Conservation (phyloP, 2,113 vertebrate species). For the Eubucco bourcierii region DNA sequence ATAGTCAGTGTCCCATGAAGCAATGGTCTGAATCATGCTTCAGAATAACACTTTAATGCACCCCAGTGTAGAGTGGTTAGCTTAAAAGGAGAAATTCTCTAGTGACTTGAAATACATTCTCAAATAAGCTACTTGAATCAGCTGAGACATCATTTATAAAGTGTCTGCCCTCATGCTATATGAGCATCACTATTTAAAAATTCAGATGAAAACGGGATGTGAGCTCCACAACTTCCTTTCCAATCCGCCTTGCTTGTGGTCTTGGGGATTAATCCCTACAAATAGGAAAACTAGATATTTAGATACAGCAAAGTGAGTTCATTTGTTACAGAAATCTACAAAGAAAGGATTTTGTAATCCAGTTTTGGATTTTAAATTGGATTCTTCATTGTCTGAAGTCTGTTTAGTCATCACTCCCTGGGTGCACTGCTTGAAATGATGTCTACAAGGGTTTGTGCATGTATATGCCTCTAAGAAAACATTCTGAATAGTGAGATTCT, state of each 20-base stretch:
- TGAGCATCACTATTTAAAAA: background rate
- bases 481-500: conserved; percentile 10
- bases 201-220: background rate
- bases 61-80: background rate
- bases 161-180: background rate
- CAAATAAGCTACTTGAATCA: background rate
- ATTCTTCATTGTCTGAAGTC: conserved; percentile 36
- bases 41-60: background rate
- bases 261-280: background rate
- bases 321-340: background rate
- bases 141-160: background rate
- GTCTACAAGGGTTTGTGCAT: conserved; percentile 14
- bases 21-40: conserved; percentile 10
- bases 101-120: background rate
- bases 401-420: conserved; percentile 37
- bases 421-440: conserved; percentile 26
- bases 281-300: conserved; percentile 8
- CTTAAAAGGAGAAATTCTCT: background rate
- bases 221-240: background rate
- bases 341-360: background rate
- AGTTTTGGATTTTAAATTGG: conserved; percentile 32
- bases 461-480: conserved; percentile 32
- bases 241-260: conserved; percentile 4
- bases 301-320: background rate
- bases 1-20: background rate